Conservation (phyloP, 2,797 vertebrate genomes). For the Serranus cabrilla region DNA sequence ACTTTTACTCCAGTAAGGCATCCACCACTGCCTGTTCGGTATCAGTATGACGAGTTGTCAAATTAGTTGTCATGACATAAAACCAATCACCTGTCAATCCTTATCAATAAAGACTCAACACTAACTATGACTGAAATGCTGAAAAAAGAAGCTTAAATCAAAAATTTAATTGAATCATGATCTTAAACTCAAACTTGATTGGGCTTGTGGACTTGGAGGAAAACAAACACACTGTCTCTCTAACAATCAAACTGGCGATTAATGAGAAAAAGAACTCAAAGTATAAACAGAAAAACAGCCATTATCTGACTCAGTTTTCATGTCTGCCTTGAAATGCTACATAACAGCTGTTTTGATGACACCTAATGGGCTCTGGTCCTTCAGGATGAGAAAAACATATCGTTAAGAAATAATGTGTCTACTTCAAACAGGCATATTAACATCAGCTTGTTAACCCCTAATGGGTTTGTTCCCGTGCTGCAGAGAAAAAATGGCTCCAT, state of each 20-base stretch:
- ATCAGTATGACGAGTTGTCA: too few species aligned
- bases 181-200: too few species aligned
- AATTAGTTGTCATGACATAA: too few species aligned
- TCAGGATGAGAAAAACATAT: conserved; percentile 12
- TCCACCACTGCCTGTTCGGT: too few species aligned
- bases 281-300: neutral
- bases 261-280: neutral
- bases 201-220: too few species aligned
- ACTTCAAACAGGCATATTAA: conserved; percentile 33
- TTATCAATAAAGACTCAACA: too few species aligned
- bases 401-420: conserved; percentile 11
- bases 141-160: too few species aligned
- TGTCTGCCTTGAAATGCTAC: conserved; percentile 3
- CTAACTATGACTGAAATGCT: too few species aligned
- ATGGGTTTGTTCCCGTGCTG: conserved; percentile 6
- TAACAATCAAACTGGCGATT: neutral
- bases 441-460: conserved; percentile 23
- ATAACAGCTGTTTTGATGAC: conserved; percentile 14
- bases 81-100: too few species aligned
- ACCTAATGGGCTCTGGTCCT: conserved; percentile 19
- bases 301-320: neutral
- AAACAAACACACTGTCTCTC: neutral
- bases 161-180: too few species aligned
- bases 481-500: conserved; percentile 22
- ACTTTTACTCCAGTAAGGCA: too few species aligned